Evolutionary conservation across 2,797 vertebrate species (phyloP), one percentile per base, ranked within the genome.

Genomic region (Hoplostethus atlanticus): DNA sequence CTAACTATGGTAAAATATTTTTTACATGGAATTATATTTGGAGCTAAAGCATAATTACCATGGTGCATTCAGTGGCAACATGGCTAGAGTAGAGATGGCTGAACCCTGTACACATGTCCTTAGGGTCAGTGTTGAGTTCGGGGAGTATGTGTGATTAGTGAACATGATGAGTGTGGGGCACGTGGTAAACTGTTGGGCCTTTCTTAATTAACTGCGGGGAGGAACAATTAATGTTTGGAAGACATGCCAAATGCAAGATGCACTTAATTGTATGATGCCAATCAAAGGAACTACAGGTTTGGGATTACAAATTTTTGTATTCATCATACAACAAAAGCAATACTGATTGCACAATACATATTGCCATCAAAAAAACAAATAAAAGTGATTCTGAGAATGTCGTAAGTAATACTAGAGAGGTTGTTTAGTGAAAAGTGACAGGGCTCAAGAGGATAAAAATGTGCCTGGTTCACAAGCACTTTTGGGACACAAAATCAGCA

Each of bases 361-460:
- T 53, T 28, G 17, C 47, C 47, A 38, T 42, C 69, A 72, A 46
- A 13, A 15, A 15, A 46, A 15, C 4, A 46, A 46, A 46, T 46
- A 46, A 15, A 46, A 72, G 21, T 16, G 17, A 51, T 77, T 69
- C 61, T 66, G 71, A 78, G 84, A 59, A 71, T 61, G 81, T 84
- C 80, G 73, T 81, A 87, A 91, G 84, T 79, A 91, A 88, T 78
- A 79, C 77, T 84, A 47, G 77, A 86, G 80, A 87, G 89, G 87
- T 83, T 90, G 91, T 92, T 92, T 93, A 94, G 84, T 93, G 91
- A 86, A 87, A 89, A 89, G 85, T 90, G 91, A 82, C 79, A 83
- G 73, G 71, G 87, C 89, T 91, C 87, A 87, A 71, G 84, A 90
- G 89, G 91, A 93, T 90, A 71, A 77, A 82, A 79, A 73, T 80